phyloP scores from a whole-genome alignment of 2,888 invertebrate species.

The Caenorhabditis sp. region DNA sequence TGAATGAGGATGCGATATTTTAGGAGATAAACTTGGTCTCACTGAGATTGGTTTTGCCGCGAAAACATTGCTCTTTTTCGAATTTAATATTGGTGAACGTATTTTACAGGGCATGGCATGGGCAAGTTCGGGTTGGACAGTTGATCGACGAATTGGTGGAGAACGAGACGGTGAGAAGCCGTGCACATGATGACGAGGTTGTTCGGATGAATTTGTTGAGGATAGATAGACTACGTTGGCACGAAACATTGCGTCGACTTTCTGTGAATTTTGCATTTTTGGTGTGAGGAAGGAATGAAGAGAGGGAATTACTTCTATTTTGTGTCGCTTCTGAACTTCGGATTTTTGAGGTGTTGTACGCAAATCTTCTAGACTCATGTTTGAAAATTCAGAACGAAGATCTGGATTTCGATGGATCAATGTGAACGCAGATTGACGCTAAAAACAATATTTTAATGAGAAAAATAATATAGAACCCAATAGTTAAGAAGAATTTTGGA shows the following conservation, averaged over 20 bases:
- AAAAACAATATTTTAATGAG: not conserved
- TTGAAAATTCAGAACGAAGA: not conserved
- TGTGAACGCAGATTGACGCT: constrained; percentile 28
- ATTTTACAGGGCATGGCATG: constrained; percentile 31
- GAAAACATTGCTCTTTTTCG: not conserved
- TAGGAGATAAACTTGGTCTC: constrained; percentile 26
- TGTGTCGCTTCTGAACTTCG: constrained; percentile 11
- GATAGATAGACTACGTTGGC: constrained; percentile 36
- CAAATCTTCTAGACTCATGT: not conserved
- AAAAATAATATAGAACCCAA: not conserved
- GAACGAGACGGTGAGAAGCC: constrained; percentile 37
- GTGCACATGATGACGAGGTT: constrained; percentile 4
- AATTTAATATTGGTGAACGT: constrained; percentile 25
- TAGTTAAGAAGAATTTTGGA: too few species aligned
- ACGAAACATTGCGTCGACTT: constrained; percentile 37
- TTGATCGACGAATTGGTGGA: constrained; percentile 22
- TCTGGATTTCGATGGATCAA: not conserved
- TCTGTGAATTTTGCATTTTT: too few species aligned
- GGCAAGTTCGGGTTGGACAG: constrained; percentile 12
- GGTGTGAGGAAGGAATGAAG: too few species aligned
- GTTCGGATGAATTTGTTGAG: constrained; percentile 8
- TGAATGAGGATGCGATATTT: constrained; percentile 17
- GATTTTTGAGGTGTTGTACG: constrained; percentile 12
- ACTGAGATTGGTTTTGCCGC: constrained; percentile 27
- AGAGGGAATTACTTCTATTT: not conserved